Percentiles rank a stretch among this genome's conserved stretches.
phyloP scores from a whole-genome alignment of 2,113 vertebrate genomes.

The Pristiophorus japonicus region DNA sequence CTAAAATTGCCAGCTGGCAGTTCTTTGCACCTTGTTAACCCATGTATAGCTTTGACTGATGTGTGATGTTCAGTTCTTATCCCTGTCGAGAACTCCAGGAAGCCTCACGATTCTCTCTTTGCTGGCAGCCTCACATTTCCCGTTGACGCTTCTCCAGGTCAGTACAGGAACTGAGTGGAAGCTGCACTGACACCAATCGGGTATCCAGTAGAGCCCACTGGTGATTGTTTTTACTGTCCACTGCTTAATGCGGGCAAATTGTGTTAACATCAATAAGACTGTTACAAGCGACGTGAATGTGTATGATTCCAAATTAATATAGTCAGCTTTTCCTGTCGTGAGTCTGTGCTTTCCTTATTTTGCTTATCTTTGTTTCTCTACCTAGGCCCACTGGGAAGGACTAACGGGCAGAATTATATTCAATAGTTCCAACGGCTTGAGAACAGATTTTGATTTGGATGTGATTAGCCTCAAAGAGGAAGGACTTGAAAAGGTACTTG shows the following conservation, averaged over 20 bases:
- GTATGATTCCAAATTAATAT: conserved; percentile 39
- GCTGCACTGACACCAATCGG: neutral
- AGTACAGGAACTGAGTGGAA: neutral
- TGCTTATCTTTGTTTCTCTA: conserved; percentile 46
- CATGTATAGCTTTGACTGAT: neutral
- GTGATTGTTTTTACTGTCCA: neutral
- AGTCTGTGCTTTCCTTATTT: conserved; percentile 41
- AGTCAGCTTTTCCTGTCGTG: neutral
- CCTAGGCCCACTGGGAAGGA: conserved; percentile 93
- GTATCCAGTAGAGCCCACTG: neutral
- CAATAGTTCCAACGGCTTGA: conserved; percentile 90
- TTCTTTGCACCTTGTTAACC: neutral
- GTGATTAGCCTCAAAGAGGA: conserved; percentile 97
- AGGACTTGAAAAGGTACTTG: conserved; percentile 87
- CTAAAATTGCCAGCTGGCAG: neutral
- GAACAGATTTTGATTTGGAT: conserved; percentile 97
- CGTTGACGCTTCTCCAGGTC: neutral
- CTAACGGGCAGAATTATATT: conserved; percentile 97
- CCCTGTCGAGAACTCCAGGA: neutral
- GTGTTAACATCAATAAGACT: neutral
- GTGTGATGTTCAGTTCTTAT: neutral
- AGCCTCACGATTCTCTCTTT: neutral
- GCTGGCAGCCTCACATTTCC: neutral
- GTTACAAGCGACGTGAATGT: neutral
- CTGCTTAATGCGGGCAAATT: neutral